Conservation (phyloP, 2,113 vertebrate genomes). For the Solea senegalensis region DNA sequence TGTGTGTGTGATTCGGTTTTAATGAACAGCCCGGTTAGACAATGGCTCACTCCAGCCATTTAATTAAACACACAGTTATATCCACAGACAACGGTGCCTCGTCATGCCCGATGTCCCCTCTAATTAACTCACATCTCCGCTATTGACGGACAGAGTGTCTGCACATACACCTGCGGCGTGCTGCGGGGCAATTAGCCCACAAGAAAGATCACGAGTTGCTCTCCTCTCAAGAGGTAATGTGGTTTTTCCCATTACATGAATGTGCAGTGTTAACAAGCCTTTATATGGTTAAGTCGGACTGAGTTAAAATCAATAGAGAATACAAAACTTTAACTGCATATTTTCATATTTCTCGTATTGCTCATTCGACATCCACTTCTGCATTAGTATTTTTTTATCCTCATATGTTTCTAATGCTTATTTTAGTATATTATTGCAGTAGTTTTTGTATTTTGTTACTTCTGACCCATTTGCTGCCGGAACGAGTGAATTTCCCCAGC, state of each 20-base stretch:
- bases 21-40: constrained; percentile 48
- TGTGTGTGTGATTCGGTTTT: constrained; percentile 35
- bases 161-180: constrained; percentile 22
- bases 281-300: not conserved
- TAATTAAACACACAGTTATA: constrained; percentile 53
- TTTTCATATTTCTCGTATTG: no score
- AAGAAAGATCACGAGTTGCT: not conserved
- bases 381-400: no score
- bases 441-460: no score
- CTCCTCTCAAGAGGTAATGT: not conserved
- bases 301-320: not conserved
- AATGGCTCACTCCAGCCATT: constrained; percentile 26
- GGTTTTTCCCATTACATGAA: not conserved
- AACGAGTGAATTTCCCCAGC: no score
- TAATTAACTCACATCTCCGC: constrained; percentile 37
- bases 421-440: no score
- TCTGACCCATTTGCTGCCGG: no score
- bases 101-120: constrained; percentile 21
- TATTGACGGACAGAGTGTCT: constrained; percentile 50
- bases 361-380: no score
- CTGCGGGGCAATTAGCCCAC: not conserved
- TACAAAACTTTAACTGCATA: no score
- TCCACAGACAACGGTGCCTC: constrained; percentile 28
- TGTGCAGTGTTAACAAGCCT: not conserved
- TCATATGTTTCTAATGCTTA: no score